Conservation (phyloP, 2,797 vertebrate species). For the Sternarchorhynchus goeldii region DNA sequence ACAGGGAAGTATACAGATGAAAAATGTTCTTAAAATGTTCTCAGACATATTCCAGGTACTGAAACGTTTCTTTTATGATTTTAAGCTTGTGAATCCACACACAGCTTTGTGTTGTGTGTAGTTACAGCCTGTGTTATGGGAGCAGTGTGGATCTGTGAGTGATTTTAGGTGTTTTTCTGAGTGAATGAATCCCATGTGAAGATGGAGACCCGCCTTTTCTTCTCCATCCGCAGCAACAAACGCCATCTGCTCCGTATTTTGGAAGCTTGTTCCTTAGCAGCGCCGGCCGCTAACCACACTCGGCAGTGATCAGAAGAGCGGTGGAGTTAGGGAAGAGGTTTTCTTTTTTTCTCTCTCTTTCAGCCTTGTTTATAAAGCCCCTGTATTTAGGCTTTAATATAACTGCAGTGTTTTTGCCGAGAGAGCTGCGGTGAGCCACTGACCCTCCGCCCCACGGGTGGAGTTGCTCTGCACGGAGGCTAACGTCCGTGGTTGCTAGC, state of each 20-base stretch:
- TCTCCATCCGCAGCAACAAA: conserved; percentile 42
- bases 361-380: conserved; percentile 85
- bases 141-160: neutral
- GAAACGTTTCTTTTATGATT: too few species aligned
- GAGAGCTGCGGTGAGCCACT: conserved; percentile 81
- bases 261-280: conserved; percentile 51
- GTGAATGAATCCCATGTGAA: conserved; percentile 26
- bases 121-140: neutral
- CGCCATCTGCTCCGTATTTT: conserved; percentile 59
- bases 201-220: conserved; percentile 24
- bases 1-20: too few species aligned
- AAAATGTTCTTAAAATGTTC: too few species aligned
- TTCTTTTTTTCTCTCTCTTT: conserved; percentile 52
- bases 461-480: conserved; percentile 73
- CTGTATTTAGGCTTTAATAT: conserved; percentile 88
- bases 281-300: conserved; percentile 50
- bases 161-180: conserved; percentile 11
- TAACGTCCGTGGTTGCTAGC: conserved; percentile 78
- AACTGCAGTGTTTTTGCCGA: conserved; percentile 83
- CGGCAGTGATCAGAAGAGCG: conserved; percentile 46
- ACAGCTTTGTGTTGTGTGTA: too few species aligned
- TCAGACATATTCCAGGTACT: too few species aligned
- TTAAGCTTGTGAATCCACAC: too few species aligned
- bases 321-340: conserved; percentile 43
- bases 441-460: conserved; percentile 81